Conservation (phyloP, 2,888 invertebrate species). For the Mythimna pallens region DNA sequence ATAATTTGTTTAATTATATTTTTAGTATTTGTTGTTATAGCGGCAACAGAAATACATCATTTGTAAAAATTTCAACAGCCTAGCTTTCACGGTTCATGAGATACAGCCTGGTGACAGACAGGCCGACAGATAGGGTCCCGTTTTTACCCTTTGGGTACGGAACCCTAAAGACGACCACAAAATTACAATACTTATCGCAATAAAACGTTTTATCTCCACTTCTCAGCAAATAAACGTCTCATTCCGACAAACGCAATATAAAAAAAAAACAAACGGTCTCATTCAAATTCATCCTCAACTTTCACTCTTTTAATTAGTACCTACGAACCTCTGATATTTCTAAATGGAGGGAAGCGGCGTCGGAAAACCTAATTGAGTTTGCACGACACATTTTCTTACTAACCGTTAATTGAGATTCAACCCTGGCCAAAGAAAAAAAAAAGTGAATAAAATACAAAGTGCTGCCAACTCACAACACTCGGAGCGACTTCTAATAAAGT, state of each 20-base stretch:
- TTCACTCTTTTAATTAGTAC: constrained; percentile 52
- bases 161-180: not conserved
- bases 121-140: no score
- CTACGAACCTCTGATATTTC: constrained; percentile 41
- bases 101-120: no score
- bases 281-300: constrained; percentile 46
- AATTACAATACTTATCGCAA: not conserved
- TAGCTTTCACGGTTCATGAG: no score
- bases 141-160: no score
- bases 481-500: constrained; percentile 62
- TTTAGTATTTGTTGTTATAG: no score
- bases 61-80: no score
- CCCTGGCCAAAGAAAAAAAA: constrained; percentile 51
- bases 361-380: constrained; percentile 63
- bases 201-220: constrained; percentile 12
- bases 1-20: no score
- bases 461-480: constrained; percentile 35
- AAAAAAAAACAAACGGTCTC: constrained; percentile 16
- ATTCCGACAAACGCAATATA: constrained; percentile 1
- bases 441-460: constrained; percentile 60
- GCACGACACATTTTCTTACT: constrained; percentile 64
- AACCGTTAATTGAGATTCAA: constrained; percentile 65
- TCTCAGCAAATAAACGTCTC: constrained; percentile 19
- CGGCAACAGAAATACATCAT: no score
- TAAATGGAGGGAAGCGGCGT: constrained; percentile 45